Base-by-base conservation (phyloP, 2,113 vertebrate species). In the Alethe diademata region DNA sequence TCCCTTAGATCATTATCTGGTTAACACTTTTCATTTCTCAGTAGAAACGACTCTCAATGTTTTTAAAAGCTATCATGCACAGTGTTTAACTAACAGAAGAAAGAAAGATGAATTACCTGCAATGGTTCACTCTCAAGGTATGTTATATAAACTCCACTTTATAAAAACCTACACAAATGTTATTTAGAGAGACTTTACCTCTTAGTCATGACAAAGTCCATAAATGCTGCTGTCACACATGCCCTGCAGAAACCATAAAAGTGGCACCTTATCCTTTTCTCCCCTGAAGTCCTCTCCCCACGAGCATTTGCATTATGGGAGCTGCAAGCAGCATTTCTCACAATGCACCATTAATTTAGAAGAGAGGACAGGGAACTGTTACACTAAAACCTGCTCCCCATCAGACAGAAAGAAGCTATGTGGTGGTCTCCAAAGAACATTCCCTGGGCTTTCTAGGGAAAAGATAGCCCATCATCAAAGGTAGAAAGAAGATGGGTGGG, bases 21-120 rank as follows among this genome's bases (percentile, higher is more conserved):
- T 56, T 29, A 69, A 81, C 18, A 48, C 43, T n/a, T 93, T 67
- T 65, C 17, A 72, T 35, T 90, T 78, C 88, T 72, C 56, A 72
- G 40, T 7, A 67, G 61, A 84, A 87, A 94, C 0, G 0, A 29
- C 28, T 57, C 64, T 25, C 45, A 13, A 0, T 26, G 35, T 11
- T 67, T 78, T 79, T 22, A 69, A 79, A 87, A 76, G 70, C 74
- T 71, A 1, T 12, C n/a, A n/a, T 57, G 70, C 17, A 67, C 8
- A 19, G 54, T 12, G 50, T 28, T 94, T 29, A 47, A 74, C 29
- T 86, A 71, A 36, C 0, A 79, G 45, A 78, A 69, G 40, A 66
- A 90, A 64, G 54, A 56, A 48, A 81, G 56, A 78, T 78, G 53
- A 74, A 92, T n/a, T 62, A 78, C 8, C 35, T 74, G 33, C 9